Evolutionary conservation across 1,140 invertebrate species (phyloP), one percentile per base, ranked within the genome.

Genomic region (Cephus cinctus): DNA sequence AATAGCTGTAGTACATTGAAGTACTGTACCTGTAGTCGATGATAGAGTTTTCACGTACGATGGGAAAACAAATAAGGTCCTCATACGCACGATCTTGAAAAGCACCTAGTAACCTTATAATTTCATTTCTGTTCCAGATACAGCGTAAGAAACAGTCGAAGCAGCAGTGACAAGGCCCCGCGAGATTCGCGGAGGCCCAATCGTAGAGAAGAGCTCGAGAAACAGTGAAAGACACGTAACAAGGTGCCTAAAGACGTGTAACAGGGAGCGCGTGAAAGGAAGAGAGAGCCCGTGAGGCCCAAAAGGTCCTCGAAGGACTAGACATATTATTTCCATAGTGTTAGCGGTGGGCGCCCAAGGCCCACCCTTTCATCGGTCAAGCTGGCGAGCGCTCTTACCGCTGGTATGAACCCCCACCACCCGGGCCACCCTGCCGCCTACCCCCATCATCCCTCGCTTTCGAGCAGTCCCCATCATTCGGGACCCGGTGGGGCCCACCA

Each of bases 401-500:
- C 75, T 68, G 73, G 70, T 65, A 78, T 78, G 77, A 78, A 78
- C 74, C 76, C 76, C 56, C 70, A 73, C 61, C 71, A 71, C 56
- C 69, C 70, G 57, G 66, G 67, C 43, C 71, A 73, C 47, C 60
- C 68, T 23, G 62, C 69, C 56, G 65, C 65, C 56, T 76, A 75
- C 60, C 73, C 75, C 53, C 74, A 75, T 59, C 75, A 76, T 59
- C 65, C 73, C 46, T 73, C 75, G 57, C 64, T 76, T 43, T 69
- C 72, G 61, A 75, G 73, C 54, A 77, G 73, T 64, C 75, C 73
- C 27, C 73, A 75, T 65, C 75, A 76, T 48, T 59, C 69, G 8
- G 64, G 66, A 39, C 67, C 71, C 27, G 67, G 65, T 44, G 67
- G 65, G 35, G 56, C 65, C 34, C 71, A 75, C 57, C 71, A 74